These are phyloP conservation scores for Nilaparvata lugens DNA, from an alignment of 1,140 invertebrate genomes.

Conservation along the genomic window DNA sequence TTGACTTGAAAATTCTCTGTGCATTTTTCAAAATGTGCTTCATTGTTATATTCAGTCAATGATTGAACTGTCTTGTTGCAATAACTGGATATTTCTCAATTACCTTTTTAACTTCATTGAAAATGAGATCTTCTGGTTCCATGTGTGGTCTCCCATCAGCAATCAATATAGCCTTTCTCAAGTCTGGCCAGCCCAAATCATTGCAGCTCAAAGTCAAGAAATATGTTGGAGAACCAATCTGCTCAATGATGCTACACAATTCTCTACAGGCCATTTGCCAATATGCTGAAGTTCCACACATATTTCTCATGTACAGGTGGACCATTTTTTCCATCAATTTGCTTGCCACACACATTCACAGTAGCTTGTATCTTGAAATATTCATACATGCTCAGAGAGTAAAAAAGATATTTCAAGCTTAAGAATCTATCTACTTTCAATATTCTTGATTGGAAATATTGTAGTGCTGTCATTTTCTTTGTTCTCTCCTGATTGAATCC, in stretches of 20 bases:
- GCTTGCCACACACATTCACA: not conserved
- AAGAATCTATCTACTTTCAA: not conserved
- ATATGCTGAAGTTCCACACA: not conserved
- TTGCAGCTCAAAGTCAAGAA: conserved; percentile 6
- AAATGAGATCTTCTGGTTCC: not conserved
- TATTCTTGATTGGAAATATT: not conserved
- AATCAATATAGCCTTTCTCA: conserved; percentile 7
- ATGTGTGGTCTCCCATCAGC: conserved; percentile 4
- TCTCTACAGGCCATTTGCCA: not conserved
- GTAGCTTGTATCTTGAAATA: not conserved
- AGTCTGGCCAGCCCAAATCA: conserved; percentile 6
- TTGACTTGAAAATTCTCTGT: not conserved
- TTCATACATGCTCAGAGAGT: not conserved
- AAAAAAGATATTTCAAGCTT: not conserved
- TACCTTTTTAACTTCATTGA: not conserved
- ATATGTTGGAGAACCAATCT: not conserved
- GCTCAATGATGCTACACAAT: not conserved
- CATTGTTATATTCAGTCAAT: conserved; percentile 7
- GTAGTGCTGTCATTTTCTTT: not conserved
- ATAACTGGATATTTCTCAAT: conserved; percentile 10
- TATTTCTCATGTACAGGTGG: not conserved
- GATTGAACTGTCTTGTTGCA: conserved; percentile 4
- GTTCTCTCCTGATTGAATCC: not conserved
- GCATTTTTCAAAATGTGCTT: not conserved
- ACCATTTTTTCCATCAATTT: not conserved